Evolutionary conservation across 2,797 vertebrate genomes (phyloP), one percentile per base, ranked within the genome.

Genomic region (Labeo calbasu): DNA sequence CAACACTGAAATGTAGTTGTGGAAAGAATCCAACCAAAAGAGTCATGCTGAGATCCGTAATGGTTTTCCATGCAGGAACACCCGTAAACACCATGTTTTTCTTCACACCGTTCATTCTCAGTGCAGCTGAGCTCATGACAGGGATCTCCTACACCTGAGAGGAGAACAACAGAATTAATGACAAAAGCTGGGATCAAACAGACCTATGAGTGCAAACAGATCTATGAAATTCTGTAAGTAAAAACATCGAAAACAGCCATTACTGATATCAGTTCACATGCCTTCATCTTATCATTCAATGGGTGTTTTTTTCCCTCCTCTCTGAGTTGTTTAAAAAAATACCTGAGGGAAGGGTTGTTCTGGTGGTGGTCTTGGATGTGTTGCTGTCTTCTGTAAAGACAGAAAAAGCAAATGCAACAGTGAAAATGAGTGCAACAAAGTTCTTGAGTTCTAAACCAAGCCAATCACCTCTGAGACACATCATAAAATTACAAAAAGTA

Each of bases 91-190:
- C 88, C 88, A 57, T 87, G 68, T 21, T 51, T 76, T 46, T 86
- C 15, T 5, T 86, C 88, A 50, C 90, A 91, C 81, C 82, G 88
- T 53, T 91, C 90, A 28, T 88, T 59, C 2, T 81, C 89, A 25
- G 66, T 88, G 69, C 89, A 91, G 75, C 14, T 40, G 40, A 88
- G 68, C 6, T 77, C 36, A 15, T 72, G 48, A 79, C 89, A 91
- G 36, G 75, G 89, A 14, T 86, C 71, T 28, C 3, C 76, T 5
- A 11, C 65, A 8, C 25, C 79, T 86, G 48, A 59, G 32, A 21
- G 43, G 25, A 83, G 32, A 40, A 73, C 23, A 19, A 77, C 32
- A 32, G 7, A 14, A 70, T 43, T 25, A 15, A 11, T 50, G 23
- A 17, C 46, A 28, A 12, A 32, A 28, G 0, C 2, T 51, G 23